phyloP scores from a whole-genome alignment of 2,888 invertebrate genomes.

The Thereva unica region DNA sequence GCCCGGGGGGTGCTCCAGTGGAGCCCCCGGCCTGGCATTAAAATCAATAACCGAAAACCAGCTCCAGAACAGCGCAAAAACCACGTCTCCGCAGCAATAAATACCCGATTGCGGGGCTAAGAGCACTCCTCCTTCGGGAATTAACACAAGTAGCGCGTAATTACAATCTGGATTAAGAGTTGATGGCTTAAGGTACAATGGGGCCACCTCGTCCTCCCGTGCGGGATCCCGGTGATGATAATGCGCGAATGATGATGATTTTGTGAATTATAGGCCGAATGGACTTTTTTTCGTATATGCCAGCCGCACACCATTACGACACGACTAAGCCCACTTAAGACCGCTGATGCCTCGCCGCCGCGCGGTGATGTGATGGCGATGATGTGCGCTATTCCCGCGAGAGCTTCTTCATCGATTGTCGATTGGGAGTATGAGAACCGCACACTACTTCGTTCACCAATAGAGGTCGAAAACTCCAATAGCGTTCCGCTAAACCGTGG shows the following conservation, averaged over 20 bases:
- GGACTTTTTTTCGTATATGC: background rate
- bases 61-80: slow-evolving; percentile 31
- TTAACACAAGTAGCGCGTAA: slow-evolving; percentile 48
- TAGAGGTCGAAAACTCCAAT: no score
- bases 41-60: slow-evolving; percentile 40
- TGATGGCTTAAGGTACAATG: slow-evolving; percentile 16
- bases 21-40: slow-evolving; percentile 25
- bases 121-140: slow-evolving; percentile 41
- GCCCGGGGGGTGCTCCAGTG: slow-evolving; percentile 8
- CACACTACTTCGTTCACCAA: slow-evolving; percentile 14
- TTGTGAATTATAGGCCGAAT: slow-evolving; percentile 32
- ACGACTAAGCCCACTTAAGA: slow-evolving; percentile 6
- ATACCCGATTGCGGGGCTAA: slow-evolving; percentile 42
- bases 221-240: slow-evolving; percentile 32
- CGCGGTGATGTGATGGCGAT: background rate
- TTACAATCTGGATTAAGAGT: slow-evolving; percentile 43
- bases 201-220: slow-evolving; percentile 37
- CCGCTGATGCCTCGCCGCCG: background rate
- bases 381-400: slow-evolving; percentile 17
- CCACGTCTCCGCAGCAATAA: slow-evolving; percentile 36
- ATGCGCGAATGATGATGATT: slow-evolving; percentile 40
- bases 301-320: background rate
- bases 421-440: slow-evolving; percentile 30
- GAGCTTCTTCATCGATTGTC: slow-evolving; percentile 12
- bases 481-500: no score